phyloP scores from a whole-genome alignment of 2,113 vertebrate genomes.

The Eublepharis macularius region DNA sequence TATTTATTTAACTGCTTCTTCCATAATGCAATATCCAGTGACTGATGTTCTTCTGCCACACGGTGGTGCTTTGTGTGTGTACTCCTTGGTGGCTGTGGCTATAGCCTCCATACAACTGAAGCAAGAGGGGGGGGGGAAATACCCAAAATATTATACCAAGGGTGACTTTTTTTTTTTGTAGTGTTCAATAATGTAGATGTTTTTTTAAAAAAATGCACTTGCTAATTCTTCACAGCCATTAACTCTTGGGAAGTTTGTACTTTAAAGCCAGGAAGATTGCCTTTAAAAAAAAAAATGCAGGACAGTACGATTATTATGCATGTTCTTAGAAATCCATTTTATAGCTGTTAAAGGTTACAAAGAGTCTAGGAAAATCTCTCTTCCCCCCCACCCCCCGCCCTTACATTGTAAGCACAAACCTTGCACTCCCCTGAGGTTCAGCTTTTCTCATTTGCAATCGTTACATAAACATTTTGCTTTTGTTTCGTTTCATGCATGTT shows the following conservation, averaged over 20 bases:
- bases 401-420: conserved; percentile 1
- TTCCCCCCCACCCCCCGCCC: not conserved
- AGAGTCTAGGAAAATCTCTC: not conserved
- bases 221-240: conserved; percentile 52
- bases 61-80: conserved; percentile 66
- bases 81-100: conserved; percentile 42
- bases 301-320: conserved; percentile 44
- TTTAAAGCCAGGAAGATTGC: conserved; percentile 7
- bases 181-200: conserved; percentile 51
- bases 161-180: conserved; percentile 47
- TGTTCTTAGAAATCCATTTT: conserved; percentile 54
- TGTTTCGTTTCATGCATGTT: conserved; percentile 15
- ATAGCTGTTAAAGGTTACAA: conserved; percentile 25
- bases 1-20: conserved; percentile 47
- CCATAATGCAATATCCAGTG: conserved; percentile 40
- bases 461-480: conserved; percentile 32
- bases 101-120: conserved; percentile 20
- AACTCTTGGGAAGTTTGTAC: conserved; percentile 46
- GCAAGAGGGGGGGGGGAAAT: not conserved
- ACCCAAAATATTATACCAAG: conserved; percentile 24
- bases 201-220: conserved; percentile 26
- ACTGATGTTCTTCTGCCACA: conserved; percentile 72
- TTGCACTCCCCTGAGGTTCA: conserved; percentile 14
- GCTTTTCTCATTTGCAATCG: conserved; percentile 25
- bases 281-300: not conserved